These are phyloP conservation scores for Henricia sp. DNA, from an alignment of 53 echinoderm and acorn worm species.

Conservation along the genomic window DNA sequence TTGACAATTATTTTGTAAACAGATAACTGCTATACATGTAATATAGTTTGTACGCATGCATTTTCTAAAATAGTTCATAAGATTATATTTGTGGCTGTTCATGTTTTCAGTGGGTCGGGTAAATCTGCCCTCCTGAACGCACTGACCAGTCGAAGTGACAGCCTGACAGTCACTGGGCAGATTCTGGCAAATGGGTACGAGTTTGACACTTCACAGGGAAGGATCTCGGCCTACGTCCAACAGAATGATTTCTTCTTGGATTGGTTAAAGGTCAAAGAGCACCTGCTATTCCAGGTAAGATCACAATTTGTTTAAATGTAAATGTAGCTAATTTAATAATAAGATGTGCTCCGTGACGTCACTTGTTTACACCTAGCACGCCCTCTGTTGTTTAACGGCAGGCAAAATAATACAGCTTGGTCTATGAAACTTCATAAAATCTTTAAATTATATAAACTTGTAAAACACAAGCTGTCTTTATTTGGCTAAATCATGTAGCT, in stretches of 20 bases:
- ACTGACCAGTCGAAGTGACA: slow-evolving; percentile 66
- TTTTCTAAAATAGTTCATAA: too few species aligned
- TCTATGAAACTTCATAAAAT: too few species aligned
- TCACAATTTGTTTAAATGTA: background rate
- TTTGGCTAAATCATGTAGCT: too few species aligned
- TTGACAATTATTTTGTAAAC: too few species aligned
- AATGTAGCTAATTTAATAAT: too few species aligned
- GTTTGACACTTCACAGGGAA: slow-evolving; percentile 63
- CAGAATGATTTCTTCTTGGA: slow-evolving; percentile 81
- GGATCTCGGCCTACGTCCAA: slow-evolving; percentile 80
- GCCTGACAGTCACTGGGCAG: slow-evolving; percentile 60
- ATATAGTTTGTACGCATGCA: too few species aligned
- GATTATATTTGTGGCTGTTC: background rate
- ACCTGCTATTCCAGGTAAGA: slow-evolving; percentile 82
- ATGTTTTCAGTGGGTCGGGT: slow-evolving; percentile 72
- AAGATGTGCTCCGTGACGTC: too few species aligned
- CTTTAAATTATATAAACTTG: too few species aligned
- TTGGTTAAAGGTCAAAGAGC: slow-evolving; percentile 78
- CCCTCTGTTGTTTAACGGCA: too few species aligned
- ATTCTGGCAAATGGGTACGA: slow-evolving; percentile 71
- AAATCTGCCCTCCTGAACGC: slow-evolving; percentile 82
- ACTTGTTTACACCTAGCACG: too few species aligned
- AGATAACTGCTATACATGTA: background rate
- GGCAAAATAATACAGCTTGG: too few species aligned
- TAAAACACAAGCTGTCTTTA: too few species aligned